phyloP scores from a whole-genome alignment of 2,797 vertebrate genomes.

The Alfaro cultratus region DNA sequence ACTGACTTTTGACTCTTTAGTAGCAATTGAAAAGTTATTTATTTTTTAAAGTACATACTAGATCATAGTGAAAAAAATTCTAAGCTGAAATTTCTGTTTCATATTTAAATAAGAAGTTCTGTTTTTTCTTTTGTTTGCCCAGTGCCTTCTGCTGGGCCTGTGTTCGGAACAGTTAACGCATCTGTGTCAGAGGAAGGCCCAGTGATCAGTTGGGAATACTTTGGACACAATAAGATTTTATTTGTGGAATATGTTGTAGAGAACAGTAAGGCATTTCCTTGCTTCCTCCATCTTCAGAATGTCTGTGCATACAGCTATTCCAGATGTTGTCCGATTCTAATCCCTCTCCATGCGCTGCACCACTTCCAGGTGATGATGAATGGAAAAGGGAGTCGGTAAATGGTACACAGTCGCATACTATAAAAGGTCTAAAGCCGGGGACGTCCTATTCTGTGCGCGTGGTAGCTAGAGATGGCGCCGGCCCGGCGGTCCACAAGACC shows the following conservation, averaged over 20 bases:
- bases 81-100: not conserved
- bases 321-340: constrained; percentile 26
- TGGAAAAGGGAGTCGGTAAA: constrained; percentile 95
- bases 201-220: constrained; percentile 94
- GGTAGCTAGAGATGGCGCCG: constrained; percentile 89
- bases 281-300: constrained; percentile 31
- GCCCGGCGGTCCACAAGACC: constrained; percentile 84
- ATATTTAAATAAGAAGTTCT: constrained; percentile 41
- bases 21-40: not conserved
- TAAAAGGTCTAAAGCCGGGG: constrained; percentile 94
- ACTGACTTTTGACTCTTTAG: not conserved
- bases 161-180: constrained; percentile 88
- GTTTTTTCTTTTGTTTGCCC: constrained; percentile 77
- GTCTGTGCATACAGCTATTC: constrained; percentile 14
- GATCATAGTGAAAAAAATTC: not conserved
- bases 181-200: constrained; percentile 88
- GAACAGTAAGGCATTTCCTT: constrained; percentile 89
- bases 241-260: constrained; percentile 96
- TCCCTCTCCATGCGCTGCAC: constrained; percentile 50
- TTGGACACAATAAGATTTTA: constrained; percentile 90
- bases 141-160: constrained; percentile 85
- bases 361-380: constrained; percentile 90
- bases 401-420: constrained; percentile 89
- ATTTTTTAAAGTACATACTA: not conserved
- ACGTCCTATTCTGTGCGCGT: constrained; percentile 92